These are phyloP conservation scores for Spea multiplicata DNA, from an alignment of 2,113 vertebrate species.

Conservation along the genomic window DNA sequence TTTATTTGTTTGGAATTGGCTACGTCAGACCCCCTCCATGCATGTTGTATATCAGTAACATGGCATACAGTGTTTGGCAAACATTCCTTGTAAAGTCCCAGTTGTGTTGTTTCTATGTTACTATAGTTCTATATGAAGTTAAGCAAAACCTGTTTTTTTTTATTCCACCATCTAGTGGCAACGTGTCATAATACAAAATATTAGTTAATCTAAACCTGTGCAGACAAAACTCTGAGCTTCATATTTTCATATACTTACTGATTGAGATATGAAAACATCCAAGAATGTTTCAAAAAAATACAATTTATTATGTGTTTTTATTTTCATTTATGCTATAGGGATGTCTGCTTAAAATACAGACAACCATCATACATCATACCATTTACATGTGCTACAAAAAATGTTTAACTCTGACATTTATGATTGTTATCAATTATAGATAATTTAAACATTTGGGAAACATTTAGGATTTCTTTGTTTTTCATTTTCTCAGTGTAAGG, in stretches of 20 bases:
- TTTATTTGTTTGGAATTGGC: too few species aligned
- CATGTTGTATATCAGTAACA: too few species aligned
- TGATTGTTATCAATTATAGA: background rate
- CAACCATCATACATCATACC: background rate
- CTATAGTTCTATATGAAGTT: too few species aligned
- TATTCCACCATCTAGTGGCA: slow-evolving; percentile 27
- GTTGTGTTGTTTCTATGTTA: too few species aligned
- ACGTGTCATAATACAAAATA: background rate
- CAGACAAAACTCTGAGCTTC: background rate
- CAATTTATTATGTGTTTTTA: background rate
- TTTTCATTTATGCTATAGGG: background rate
- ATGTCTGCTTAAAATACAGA: background rate
- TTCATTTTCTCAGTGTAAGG: background rate
- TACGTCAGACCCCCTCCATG: too few species aligned
- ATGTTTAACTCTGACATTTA: background rate
- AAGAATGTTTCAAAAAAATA: background rate
- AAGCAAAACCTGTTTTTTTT: background rate
- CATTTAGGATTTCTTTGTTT: background rate
- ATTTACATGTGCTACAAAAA: background rate
- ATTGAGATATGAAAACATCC: background rate
- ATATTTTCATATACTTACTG: background rate
- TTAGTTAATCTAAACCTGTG: too few species aligned
- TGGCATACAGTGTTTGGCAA: too few species aligned
- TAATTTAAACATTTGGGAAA: background rate
- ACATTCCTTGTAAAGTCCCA: too few species aligned